Evolutionary conservation across 1,140 invertebrate species (phyloP), one percentile per base, ranked within the genome.

Genomic region (Neocloeon triangulifer): DNA sequence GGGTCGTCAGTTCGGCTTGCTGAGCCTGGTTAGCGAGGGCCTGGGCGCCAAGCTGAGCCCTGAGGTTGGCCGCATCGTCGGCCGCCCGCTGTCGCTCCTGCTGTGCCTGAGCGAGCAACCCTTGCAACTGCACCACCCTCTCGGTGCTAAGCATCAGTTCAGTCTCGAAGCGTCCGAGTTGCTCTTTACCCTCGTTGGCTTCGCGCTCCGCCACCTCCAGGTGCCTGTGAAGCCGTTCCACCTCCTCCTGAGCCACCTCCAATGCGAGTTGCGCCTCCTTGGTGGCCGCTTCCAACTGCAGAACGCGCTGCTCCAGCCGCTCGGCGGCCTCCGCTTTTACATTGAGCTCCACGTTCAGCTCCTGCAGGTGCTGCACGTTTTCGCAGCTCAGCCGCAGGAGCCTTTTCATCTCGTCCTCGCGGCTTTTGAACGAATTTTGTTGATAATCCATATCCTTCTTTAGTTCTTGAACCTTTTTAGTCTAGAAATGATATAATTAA

Each of bases 11-110:
- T 48, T 39, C 41, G 48, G 43, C 47, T n/a, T n/a, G n/a, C n/a
- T n/a, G n/a, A n/a, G n/a, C n/a, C n/a, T n/a, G n/a, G n/a, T n/a
- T n/a, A n/a, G n/a, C n/a, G n/a, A n/a, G n/a, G n/a, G n/a, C n/a
- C 45, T 45, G 47, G 51, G 50, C 50, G 51, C 55, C 57, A 59
- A 60, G 59, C 60, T 60, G 57, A 59, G 54, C 60, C 58, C 55
- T 57, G 59, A 59, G 58, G 58, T 58, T 54, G 56, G 56, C 56
- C 53, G 49, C 50, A 48, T 44, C 46, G 44, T 46, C 50, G 47
- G 56, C 57, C 56, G 49, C 47, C 52, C 58, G 58, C 56, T 49
- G 50, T 50, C 26, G 49, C 0, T 42, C 37, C 28, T 36, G 44
- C 13, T 22, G 17, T 10, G 50, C 43, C 8, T 37, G 25, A 2